phyloP scores from a whole-genome alignment of 2,113 vertebrate genomes.

The Tor tambroides region DNA sequence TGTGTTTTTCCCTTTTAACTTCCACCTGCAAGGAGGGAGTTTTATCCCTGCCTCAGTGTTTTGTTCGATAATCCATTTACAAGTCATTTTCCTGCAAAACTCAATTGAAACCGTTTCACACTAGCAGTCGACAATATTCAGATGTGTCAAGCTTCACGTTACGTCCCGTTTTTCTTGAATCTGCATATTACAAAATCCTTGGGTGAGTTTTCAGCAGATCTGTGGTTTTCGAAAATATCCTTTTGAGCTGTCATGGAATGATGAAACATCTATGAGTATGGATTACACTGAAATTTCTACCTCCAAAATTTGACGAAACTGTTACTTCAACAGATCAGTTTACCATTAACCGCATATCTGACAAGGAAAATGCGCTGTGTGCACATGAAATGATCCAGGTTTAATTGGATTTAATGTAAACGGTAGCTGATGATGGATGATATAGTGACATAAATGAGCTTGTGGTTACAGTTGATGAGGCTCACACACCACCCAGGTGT shows the following conservation, averaged over 20 bases:
- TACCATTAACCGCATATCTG: neutral
- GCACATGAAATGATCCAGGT: neutral
- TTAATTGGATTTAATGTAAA: slow-evolving; percentile 25
- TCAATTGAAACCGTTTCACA: slow-evolving; percentile 42
- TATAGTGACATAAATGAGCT: slow-evolving; percentile 22
- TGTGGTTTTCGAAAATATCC: neutral
- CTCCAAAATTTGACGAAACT: neutral
- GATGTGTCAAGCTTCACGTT: slow-evolving; percentile 28
- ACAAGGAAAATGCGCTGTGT: neutral
- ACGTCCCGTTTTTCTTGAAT: neutral
- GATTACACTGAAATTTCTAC: neutral
- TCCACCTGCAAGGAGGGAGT: neutral
- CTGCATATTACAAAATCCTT: neutral
- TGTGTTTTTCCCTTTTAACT: slow-evolving; percentile 34
- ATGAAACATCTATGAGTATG: neutral
- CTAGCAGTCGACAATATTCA: slow-evolving; percentile 57
- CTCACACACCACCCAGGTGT: neutral
- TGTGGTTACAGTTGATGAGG: neutral
- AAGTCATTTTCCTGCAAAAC: slow-evolving; percentile 27
- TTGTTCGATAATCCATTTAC: slow-evolving; percentile 49
- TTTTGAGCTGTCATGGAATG: neutral
- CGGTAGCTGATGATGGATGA: slow-evolving; percentile 3
- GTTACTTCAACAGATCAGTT: neutral
- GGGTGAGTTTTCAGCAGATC: neutral
- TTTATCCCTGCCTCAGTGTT: slow-evolving; percentile 11